Conservation (phyloP, 2,888 invertebrate species). For the Junonia oenone region DNA sequence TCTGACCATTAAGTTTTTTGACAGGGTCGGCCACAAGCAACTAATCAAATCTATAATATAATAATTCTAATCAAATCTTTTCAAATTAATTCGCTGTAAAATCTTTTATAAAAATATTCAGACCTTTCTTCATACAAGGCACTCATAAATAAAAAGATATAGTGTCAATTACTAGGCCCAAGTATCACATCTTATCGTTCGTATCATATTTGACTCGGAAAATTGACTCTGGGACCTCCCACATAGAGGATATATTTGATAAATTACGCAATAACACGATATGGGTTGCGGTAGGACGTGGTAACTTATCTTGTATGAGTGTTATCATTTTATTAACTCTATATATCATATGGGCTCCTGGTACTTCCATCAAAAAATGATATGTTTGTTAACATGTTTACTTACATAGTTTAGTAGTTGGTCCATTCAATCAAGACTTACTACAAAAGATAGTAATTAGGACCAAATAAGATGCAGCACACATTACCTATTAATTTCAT, state of each 20-base stretch:
- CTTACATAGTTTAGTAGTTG: not conserved
- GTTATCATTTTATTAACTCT: not conserved
- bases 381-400: not conserved
- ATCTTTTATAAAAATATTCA: not conserved
- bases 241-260: conserved; percentile 11
- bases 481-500: too few species aligned
- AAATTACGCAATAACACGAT: conserved; percentile 1
- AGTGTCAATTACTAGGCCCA: conserved; percentile 4
- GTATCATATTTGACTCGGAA: conserved; percentile 13
- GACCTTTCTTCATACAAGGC: not conserved
- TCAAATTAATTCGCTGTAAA: too few species aligned
- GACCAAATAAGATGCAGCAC: too few species aligned
- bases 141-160: conserved; percentile 5
- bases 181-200: conserved; percentile 15
- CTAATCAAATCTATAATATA: too few species aligned
- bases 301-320: not conserved
- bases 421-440: too few species aligned
- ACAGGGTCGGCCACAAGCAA: too few species aligned
- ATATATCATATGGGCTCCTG: not conserved
- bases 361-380: not conserved
- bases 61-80: too few species aligned
- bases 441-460: too few species aligned
- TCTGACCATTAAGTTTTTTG: too few species aligned
- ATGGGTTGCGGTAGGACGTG: conserved; percentile 2
- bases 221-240: conserved; percentile 16